These are phyloP conservation scores for Syrphus vitripennis DNA, from an alignment of 2,888 invertebrate species.

Conservation along the genomic window DNA sequence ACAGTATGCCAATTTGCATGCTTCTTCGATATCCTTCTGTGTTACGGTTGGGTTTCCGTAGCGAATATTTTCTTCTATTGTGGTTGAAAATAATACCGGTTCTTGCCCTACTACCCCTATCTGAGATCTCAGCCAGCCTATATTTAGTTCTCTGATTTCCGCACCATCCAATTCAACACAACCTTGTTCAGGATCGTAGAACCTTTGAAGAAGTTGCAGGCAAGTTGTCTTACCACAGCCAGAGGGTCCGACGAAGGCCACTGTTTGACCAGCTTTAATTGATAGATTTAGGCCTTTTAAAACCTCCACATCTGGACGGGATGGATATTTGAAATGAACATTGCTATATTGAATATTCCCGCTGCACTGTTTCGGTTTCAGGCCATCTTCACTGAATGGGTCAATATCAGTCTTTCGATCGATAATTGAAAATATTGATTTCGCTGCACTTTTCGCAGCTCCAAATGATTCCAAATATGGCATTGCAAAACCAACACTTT, in stretches of 20 bases:
- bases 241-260: conserved; percentile 88
- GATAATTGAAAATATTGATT: conserved; percentile 87
- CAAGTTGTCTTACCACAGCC: conserved; percentile 93
- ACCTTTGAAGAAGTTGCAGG: conserved; percentile 88
- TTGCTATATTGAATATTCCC: conserved; percentile 87
- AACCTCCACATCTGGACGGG: conserved; percentile 87
- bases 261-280: conserved; percentile 85
- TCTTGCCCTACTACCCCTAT: conserved; percentile 95
- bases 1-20: conserved; percentile 88
- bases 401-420: conserved; percentile 88
- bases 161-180: conserved; percentile 84
- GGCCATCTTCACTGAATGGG: conserved; percentile 85
- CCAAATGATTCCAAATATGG: conserved; percentile 89
- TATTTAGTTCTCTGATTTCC: conserved; percentile 86
- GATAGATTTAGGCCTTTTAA: conserved; percentile 85
- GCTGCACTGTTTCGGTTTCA: conserved; percentile 82
- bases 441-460: conserved; percentile 87
- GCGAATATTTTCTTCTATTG: conserved; percentile 86
- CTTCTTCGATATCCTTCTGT: conserved; percentile 86
- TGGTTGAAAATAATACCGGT: conserved; percentile 91
- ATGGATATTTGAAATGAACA: conserved; percentile 89
- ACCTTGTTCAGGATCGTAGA: conserved; percentile 86
- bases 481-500: conserved; percentile 88
- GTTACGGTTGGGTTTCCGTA: conserved; percentile 88
- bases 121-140: conserved; percentile 87